Base-by-base conservation (phyloP, 2,797 vertebrate genomes). In the Leptodactylus fallax region DNA sequence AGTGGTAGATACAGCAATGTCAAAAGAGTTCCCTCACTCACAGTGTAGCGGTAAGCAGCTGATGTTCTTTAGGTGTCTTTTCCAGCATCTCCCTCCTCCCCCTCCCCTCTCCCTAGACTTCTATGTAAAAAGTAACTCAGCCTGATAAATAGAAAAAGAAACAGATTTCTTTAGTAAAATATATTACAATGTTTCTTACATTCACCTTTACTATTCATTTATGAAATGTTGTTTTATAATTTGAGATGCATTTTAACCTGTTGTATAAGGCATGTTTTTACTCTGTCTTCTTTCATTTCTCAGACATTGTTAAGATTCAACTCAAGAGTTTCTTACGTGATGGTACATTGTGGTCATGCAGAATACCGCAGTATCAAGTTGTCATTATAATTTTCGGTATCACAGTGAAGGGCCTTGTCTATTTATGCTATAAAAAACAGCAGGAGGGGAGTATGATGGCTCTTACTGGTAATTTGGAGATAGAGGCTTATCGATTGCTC, bases 361-460 rank as follows among this genome's bases (percentile, higher is more conserved):
- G 16, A n/a, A 83, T 65, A 10, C 63, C 19, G 61, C 63, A 72
- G 69, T 45, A 53, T 83, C 65, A 83, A 55, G 51, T 83, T 69
- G 81, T 83, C 81, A 36, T 83, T 71, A 71, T 83, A 83, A 83
- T 83, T 82, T 23, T 6, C 11, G 6, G 36, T 53, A 47, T 65
- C 63, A 65, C 45, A 49, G 60, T 81, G 80, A 63, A 81, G 11
- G 80, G 61, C 23, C 49, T 53, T 71, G 17, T 55, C 65, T 19
- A 56, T 56, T 83, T 69, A 72, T 83, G 51, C 51, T 58, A 71
- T 71, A 55, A 71, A 83, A 56, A 72, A 7, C 49, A 72, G 67
- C 47, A 56, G 65, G 81, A 83, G 81, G 65, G 56, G 51, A 25
- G 71, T 51, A 83, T 45, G 58, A 71, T 25, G 51, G 65, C 65